Evolutionary conservation across 2,113 vertebrate genomes (phyloP).

Genomic region (Grantiella picta): DNA sequence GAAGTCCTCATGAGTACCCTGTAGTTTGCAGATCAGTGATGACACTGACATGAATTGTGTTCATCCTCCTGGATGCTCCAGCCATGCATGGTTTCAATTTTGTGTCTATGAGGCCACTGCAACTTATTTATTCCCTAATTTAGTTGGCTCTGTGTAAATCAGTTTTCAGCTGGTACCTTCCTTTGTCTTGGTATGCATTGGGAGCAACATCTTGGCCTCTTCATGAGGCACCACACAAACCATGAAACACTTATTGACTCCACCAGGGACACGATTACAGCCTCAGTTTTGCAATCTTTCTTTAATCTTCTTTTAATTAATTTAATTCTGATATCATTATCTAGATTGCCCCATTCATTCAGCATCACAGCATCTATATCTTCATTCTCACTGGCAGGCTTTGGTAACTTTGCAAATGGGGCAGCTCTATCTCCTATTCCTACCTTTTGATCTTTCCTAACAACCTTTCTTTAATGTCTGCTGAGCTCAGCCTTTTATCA

Average conservation of each 20-base stretch:
- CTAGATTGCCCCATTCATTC: conserved; percentile 37
- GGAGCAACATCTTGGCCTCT: not conserved
- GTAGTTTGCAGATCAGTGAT: not conserved
- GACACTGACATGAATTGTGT: fast-evolving
- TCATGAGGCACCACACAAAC: not conserved
- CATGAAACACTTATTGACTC: not conserved
- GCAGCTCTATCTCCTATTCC: conserved; percentile 1
- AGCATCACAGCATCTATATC: conserved; percentile 24
- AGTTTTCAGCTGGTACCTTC: not conserved
- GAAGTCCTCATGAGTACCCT: not conserved
- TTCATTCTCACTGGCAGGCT: conserved; percentile 26
- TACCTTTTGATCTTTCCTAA: conserved; percentile 57
- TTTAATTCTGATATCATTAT: conserved; percentile 59
- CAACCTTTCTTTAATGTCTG: conserved; percentile 43
- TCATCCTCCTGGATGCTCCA: not conserved
- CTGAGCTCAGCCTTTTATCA: conserved; percentile 44
- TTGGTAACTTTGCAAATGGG: conserved; percentile 45
- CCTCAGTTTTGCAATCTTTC: conserved; percentile 42
- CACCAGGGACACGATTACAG: not conserved
- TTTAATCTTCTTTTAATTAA: conserved; percentile 64
- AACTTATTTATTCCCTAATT: not conserved
- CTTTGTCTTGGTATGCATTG: not conserved
- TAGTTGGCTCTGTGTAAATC: not conserved
- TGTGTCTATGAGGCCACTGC: not conserved
- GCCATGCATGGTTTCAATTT: not conserved